Evolutionary conservation across 1,140 invertebrate genomes (phyloP).

Genomic region (Ceratina japonica): DNA sequence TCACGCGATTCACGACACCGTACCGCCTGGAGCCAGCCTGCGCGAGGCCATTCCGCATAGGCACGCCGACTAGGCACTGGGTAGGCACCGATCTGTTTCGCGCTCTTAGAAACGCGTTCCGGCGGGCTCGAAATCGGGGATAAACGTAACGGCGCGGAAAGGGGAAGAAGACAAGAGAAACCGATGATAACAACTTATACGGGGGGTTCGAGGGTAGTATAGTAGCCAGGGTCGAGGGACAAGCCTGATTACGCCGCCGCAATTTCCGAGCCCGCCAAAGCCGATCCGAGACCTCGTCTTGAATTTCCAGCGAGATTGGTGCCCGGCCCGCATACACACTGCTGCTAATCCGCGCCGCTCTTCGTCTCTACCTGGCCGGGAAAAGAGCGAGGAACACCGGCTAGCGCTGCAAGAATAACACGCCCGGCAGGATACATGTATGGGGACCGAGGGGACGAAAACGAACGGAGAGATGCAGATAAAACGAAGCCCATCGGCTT

Average conservation of each 20-base stretch:
- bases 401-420: neutral
- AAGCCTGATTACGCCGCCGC: conserved; percentile 53
- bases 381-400: neutral
- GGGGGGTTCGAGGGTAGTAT: neutral
- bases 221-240: neutral
- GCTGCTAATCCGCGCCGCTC: conserved; percentile 29
- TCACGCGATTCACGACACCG: conserved; percentile 73
- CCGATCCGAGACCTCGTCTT: conserved; percentile 37
- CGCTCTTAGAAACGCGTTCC: conserved; percentile 16
- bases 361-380: neutral
- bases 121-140: neutral
- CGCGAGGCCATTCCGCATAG: conserved; percentile 57
- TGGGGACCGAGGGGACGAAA: neutral
- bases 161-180: neutral
- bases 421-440: neutral
- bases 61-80: conserved; percentile 40
- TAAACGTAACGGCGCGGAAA: neutral
- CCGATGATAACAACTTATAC: neutral
- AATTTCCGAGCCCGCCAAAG: conserved; percentile 38
- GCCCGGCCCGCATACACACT: conserved; percentile 27
- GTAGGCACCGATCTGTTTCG: conserved; percentile 22
- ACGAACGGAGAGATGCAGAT: conserved; percentile 20
- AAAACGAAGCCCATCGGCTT: conserved; percentile 20
- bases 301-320: conserved; percentile 56
- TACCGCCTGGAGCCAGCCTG: conserved; percentile 70